These are phyloP conservation scores for Autographa pulchrina DNA, from an alignment of 2,888 invertebrate species.

Conservation along the genomic window DNA sequence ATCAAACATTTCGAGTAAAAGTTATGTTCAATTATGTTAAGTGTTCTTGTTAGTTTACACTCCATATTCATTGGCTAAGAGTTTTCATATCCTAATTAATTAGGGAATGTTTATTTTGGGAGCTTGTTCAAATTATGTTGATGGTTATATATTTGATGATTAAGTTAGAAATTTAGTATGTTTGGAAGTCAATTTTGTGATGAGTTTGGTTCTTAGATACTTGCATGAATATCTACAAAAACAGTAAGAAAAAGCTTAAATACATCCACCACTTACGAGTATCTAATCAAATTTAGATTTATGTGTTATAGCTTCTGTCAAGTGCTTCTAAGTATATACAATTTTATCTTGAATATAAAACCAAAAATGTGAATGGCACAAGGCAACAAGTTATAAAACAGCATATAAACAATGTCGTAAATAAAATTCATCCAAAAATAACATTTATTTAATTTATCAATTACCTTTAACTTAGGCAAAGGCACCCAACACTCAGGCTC, in stretches of 20 bases:
- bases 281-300: too few relatives aligned
- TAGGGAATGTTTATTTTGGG: neutral
- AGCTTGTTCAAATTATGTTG: neutral
- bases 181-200: neutral
- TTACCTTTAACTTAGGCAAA: conserved; percentile 37
- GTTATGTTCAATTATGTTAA: conserved; percentile 37
- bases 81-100: conserved; percentile 4
- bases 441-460: conserved; percentile 13
- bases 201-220: too few relatives aligned
- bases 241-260: neutral
- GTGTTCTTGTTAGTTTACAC: conserved; percentile 2
- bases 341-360: too few relatives aligned
- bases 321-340: too few relatives aligned
- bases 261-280: too few relatives aligned
- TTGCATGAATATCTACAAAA: neutral
- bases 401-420: too few relatives aligned
- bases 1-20: conserved; percentile 1
- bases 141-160: neutral
- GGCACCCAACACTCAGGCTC: conserved; percentile 34
- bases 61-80: conserved; percentile 1
- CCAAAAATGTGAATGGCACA: too few relatives aligned
- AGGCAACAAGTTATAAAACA: too few relatives aligned
- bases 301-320: neutral
- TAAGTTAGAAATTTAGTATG: neutral
- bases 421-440: conserved; percentile 8